Evolutionary conservation across 2,888 invertebrate genomes (phyloP), one percentile per base, ranked within the genome.

Genomic region (Orthosia gracilis): DNA sequence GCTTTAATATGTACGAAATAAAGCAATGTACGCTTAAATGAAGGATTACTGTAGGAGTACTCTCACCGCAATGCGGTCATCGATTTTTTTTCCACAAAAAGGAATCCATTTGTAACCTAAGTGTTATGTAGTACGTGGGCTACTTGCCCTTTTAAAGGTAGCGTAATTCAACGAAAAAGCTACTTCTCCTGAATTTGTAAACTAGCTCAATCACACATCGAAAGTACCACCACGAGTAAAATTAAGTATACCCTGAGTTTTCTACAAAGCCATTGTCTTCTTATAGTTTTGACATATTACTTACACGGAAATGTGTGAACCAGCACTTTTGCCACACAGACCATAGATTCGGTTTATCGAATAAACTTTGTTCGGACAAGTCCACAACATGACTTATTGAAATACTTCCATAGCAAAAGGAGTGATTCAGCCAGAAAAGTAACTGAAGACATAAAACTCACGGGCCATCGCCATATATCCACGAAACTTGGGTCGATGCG

Each of bases 361-460:
- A 71, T 21, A 63, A 73, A 79, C 66, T 79, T 58, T 55, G 47
- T 70, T 70, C 55, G 45, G 26, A 7, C 52, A 57, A 54, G 45
- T 75, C 26, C 23, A 50, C 40, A 54, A 52, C 54, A 65, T 69
- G 69, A 79, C 15, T 72, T 72, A 80, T 52, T 69, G 61, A 73
- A 63, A 80, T 76, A 58, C 57, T 76, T 72, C 68, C 52, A 54
- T 50, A 59, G 63, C 76, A 80, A 76, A n/a, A 72, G 76, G 26
- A 66, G 73, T 73, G 72, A 80, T 66, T 77, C 73, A 59, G 69
- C 68, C 17, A 58, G 65, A 77, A 72, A 76, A 66, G 31, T 66
- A 64, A 50, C 57, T 9, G 49, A 45, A 68, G 21, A 31, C 61
- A 68, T 68, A 78, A 73, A 81, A 66, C 64, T 65, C 47, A 64